phyloP scores from a whole-genome alignment of 1,140 invertebrate genomes.

The Caerostris darwini region DNA sequence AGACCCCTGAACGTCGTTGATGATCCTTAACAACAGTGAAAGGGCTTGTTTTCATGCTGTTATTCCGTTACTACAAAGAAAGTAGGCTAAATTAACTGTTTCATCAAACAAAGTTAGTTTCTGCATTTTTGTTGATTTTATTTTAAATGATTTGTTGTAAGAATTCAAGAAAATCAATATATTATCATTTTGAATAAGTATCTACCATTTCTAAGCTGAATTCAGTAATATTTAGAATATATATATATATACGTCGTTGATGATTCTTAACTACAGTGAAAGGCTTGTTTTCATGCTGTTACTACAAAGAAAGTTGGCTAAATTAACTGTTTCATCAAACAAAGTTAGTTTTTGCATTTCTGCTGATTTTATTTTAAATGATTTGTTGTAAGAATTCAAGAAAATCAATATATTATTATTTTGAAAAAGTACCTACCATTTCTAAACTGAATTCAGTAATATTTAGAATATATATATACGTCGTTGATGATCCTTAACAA shows the following conservation, averaged over 20 bases:
- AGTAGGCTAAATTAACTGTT: background rate
- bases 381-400: no score
- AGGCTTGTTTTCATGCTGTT: background rate
- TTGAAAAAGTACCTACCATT: no score
- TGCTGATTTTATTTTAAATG: no score
- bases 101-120: background rate
- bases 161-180: no score
- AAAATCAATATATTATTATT: no score
- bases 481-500: background rate
- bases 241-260: no score
- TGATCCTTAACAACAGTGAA: background rate
- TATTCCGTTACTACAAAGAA: background rate
- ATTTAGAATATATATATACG: no score
- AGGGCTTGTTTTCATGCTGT: background rate
- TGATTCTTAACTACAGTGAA: background rate
- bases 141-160: no score
- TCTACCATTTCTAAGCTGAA: no score
- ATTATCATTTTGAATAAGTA: no score
- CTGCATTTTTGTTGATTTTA: background rate
- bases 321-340: background rate
- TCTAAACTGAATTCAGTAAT: no score
- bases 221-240: no score
- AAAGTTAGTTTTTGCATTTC: background rate
- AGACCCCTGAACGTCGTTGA: background rate
- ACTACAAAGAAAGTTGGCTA: background rate